phyloP scores from a whole-genome alignment of 1,140 invertebrate species.

The Drosophila busckii region DNA sequence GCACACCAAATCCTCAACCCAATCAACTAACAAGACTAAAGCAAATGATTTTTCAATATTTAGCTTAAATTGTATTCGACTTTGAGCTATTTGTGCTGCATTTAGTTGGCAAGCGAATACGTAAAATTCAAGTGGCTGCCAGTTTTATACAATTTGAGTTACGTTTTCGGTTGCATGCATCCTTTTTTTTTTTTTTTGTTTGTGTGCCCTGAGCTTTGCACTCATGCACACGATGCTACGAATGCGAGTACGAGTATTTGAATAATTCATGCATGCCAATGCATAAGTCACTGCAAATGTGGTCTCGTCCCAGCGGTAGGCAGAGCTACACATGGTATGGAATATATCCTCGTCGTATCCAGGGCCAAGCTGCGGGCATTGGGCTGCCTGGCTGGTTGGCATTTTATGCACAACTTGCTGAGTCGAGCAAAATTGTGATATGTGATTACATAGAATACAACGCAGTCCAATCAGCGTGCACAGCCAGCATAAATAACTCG shows the following conservation, averaged over 20 bases:
- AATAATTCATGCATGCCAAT: constrained; percentile 70
- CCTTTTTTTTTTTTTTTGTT: no score
- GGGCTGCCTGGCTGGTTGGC: no score
- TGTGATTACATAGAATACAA: constrained; percentile 13
- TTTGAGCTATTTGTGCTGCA: constrained; percentile 13
- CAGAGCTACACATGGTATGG: no score
- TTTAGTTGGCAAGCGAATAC: constrained; percentile 43
- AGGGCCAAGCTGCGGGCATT: constrained; percentile 7
- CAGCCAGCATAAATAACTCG: constrained; percentile 22
- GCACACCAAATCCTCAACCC: no score
- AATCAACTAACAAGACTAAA: no score
- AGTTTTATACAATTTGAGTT: constrained; percentile 64
- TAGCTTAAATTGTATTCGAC: constrained; percentile 8
- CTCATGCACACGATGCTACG: constrained; percentile 17
- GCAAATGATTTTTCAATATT: constrained; percentile 14
- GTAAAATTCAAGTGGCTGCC: constrained; percentile 57
- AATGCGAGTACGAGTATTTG: constrained; percentile 32
- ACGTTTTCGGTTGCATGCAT: constrained; percentile 37
- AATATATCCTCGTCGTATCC: no score
- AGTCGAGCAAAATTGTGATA: constrained; percentile 27
- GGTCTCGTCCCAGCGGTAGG: constrained; percentile 9
- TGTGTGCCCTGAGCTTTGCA: constrained; percentile 12
- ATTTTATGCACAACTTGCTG: constrained; percentile 28
- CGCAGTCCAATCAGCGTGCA: constrained; percentile 13
- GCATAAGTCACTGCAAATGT: constrained; percentile 57